phyloP scores from a whole-genome alignment of 2,888 invertebrate species.

The Diadegma fenestrale region DNA sequence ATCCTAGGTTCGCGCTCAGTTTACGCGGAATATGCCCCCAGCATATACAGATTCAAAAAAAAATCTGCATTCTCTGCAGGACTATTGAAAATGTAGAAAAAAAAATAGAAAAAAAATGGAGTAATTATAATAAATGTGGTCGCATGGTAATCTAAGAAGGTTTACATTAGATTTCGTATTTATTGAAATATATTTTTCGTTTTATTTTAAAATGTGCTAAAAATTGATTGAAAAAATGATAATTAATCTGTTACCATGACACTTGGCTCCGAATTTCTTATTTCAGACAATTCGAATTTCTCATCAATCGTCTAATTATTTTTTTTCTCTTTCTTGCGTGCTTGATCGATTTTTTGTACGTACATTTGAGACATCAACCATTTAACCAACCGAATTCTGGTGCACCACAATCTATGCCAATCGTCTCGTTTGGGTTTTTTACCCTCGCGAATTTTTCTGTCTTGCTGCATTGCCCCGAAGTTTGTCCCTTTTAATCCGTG shows the following conservation, averaged over 20 bases:
- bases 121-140: conserved; percentile 46
- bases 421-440: conserved; percentile 46
- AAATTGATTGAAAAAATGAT: conserved; percentile 63
- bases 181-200: conserved; percentile 66
- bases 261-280: conserved; percentile 62
- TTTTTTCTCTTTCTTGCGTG: conserved; percentile 32
- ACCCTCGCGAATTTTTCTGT: conserved; percentile 61
- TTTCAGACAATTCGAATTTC: conserved; percentile 47
- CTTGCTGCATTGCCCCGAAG: conserved; percentile 63
- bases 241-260: conserved; percentile 61
- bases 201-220: conserved; percentile 65
- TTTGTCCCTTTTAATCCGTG: neutral
- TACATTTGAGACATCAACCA: conserved; percentile 40
- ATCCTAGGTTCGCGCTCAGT: conserved; percentile 62
- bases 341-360: conserved; percentile 51
- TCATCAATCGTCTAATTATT: conserved; percentile 13
- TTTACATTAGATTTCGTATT: conserved; percentile 83
- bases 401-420: conserved; percentile 70
- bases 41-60: conserved; percentile 38
- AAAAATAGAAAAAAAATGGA: conserved; percentile 44
- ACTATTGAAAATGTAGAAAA: conserved; percentile 37
- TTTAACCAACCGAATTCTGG: conserved; percentile 64
- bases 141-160: conserved; percentile 77
- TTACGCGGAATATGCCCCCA: conserved; percentile 63
- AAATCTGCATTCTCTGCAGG: conserved; percentile 51